These are phyloP conservation scores for Darevskia mixta DNA, from an alignment of 2,797 vertebrate genomes.

Conservation along the genomic window DNA sequence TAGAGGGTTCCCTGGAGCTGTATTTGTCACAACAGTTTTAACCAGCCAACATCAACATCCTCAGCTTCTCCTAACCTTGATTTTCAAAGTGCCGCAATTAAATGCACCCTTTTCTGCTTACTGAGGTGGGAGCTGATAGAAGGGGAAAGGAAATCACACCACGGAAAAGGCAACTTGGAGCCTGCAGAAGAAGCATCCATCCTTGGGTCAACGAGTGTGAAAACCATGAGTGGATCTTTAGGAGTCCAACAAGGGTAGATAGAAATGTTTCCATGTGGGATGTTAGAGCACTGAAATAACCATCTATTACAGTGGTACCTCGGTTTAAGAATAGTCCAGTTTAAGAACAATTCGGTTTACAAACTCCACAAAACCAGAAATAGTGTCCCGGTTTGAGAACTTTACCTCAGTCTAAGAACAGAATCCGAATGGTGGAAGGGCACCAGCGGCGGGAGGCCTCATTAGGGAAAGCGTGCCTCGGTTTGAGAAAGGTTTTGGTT, in stretches of 20 bases:
- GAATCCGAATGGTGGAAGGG: too few relatives aligned
- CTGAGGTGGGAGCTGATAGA: constrained; percentile 5
- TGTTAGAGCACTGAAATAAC: constrained; percentile 14
- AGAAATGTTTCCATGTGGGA: constrained; percentile 30
- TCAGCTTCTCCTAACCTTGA: constrained; percentile 47
- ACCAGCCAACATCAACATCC: neutral
- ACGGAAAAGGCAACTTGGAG: neutral
- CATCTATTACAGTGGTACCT: neutral
- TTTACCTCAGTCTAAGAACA: too few relatives aligned
- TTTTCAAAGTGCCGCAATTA: constrained; percentile 50
- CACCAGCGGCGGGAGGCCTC: too few relatives aligned
- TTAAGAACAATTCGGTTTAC: too few relatives aligned
- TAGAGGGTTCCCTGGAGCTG: constrained; percentile 41
- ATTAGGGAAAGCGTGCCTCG: too few relatives aligned
- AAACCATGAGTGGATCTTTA: neutral
- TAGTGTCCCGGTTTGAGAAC: too few relatives aligned
- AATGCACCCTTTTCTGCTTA: neutral
- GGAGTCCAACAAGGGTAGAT: neutral
- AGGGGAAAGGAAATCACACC: neutral
- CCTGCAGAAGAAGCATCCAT: neutral
- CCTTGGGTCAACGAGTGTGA: neutral
- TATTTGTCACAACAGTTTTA: constrained; percentile 45
- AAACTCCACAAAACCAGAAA: too few relatives aligned
- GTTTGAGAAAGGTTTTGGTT: too few relatives aligned
- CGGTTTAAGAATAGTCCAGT: too few relatives aligned